Evolutionary conservation across 2,797 vertebrate genomes (phyloP).

Genomic region (Myotis vivesi): DNA sequence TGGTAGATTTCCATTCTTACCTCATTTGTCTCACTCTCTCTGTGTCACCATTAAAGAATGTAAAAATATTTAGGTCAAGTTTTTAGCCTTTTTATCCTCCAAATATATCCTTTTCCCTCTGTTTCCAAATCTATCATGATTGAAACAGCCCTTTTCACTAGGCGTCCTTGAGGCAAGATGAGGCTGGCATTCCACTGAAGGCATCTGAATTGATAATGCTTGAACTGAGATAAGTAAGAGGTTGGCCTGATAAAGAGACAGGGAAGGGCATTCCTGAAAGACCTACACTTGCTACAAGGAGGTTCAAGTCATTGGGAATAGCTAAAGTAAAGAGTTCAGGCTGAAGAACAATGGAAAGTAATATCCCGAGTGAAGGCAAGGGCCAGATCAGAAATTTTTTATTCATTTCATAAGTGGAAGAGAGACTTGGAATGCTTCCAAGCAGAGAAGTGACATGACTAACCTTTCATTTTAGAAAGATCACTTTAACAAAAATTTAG

Average conservation of each 20-base stretch:
- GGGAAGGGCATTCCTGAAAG: neutral
- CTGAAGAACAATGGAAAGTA: neutral
- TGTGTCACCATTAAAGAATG: neutral
- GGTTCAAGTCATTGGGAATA: neutral
- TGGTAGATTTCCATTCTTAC: neutral
- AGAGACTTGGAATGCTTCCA: slow-evolving; percentile 3
- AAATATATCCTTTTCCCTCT: neutral
- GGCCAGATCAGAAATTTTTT: neutral
- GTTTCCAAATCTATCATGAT: neutral
- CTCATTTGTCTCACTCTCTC: slow-evolving; percentile 20
- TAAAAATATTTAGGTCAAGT: neutral
- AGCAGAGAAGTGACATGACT: neutral
- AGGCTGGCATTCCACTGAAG: neutral
- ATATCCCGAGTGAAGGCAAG: neutral
- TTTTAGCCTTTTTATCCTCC: neutral
- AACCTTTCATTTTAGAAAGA: slow-evolving; percentile 50
- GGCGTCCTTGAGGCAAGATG: neutral
- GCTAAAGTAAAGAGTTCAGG: neutral
- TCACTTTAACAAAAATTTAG: slow-evolving; percentile 18
- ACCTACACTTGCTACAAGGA: neutral
- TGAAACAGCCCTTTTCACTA: neutral
- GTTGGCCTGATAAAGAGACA: neutral
- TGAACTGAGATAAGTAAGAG: neutral
- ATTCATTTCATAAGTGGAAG: neutral
- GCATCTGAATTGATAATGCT: neutral